phyloP scores from a whole-genome alignment of 1,140 invertebrate genomes.

The Drosophila saltans region DNA sequence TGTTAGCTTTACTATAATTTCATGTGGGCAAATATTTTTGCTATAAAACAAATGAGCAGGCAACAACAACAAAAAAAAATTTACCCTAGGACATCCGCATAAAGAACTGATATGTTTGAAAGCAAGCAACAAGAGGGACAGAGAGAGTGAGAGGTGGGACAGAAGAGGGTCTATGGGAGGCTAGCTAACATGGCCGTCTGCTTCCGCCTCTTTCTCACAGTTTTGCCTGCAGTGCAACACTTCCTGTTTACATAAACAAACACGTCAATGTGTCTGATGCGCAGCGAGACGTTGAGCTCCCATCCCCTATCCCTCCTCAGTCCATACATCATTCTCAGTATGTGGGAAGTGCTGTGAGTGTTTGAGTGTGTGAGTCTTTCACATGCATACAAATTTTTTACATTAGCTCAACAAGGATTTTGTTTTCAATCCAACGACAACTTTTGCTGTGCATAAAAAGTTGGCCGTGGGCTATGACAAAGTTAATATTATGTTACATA shows the following conservation, averaged over 20 bases:
- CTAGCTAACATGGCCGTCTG: slow-evolving; percentile 34
- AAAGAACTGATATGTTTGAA: slow-evolving; percentile 21
- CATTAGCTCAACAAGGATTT: slow-evolving; percentile 71
- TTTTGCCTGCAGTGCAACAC: slow-evolving; percentile 68
- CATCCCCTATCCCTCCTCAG: neutral
- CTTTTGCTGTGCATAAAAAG: slow-evolving; percentile 18
- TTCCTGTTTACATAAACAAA: slow-evolving; percentile 78
- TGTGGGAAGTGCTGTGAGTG: neutral
- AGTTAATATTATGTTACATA: slow-evolving; percentile 7
- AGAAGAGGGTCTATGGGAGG: neutral
- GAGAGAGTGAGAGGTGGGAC: neutral
- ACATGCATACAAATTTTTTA: slow-evolving; percentile 48
- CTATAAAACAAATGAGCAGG: slow-evolving; percentile 50
- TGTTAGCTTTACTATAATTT: slow-evolving; percentile 62
- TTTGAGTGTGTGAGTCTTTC: neutral
- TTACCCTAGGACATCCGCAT: neutral
- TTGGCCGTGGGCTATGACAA: slow-evolving; percentile 15
- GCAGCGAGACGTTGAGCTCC: slow-evolving; percentile 18
- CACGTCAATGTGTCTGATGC: slow-evolving; percentile 69
- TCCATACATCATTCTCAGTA: neutral
- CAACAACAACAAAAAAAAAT: slow-evolving; percentile 9
- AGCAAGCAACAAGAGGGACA: slow-evolving; percentile 1
- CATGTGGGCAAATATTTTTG: slow-evolving; percentile 71
- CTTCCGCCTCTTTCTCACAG: slow-evolving; percentile 54
- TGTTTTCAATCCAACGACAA: slow-evolving; percentile 61